Evolutionary conservation across 2,888 invertebrate species (phyloP).

Genomic region (Drosophila recens): DNA sequence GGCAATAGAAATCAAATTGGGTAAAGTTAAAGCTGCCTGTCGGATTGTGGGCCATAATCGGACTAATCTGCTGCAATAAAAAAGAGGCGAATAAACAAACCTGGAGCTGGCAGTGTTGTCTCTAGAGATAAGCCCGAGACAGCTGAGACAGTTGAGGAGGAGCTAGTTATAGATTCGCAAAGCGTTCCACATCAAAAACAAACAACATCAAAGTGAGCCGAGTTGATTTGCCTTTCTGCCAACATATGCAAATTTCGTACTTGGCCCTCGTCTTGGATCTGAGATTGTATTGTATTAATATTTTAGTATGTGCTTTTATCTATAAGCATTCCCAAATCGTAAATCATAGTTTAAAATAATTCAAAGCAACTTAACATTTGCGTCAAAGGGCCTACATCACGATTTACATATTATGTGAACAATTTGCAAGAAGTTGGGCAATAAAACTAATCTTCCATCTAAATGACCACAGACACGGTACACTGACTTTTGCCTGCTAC

Average conservation of each 20-base stretch:
- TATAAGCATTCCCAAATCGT: constrained; percentile 17
- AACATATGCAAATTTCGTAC: constrained; percentile 56
- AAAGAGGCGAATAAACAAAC: constrained; percentile 12
- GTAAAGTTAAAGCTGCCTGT: constrained; percentile 28
- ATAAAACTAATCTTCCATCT: constrained; percentile 80
- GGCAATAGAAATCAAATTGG: constrained; percentile 56
- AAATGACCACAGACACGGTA: constrained; percentile 72
- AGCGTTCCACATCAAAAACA: constrained; percentile 56
- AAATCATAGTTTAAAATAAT: constrained; percentile 62
- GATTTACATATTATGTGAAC: constrained; percentile 78
- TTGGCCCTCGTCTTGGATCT: not conserved
- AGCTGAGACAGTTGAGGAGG: constrained; percentile 11
- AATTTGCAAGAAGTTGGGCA: constrained; percentile 75
- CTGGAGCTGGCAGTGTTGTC: constrained; percentile 17
- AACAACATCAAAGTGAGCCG: constrained; percentile 58
- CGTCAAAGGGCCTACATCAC: constrained; percentile 56
- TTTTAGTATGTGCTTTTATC: constrained; percentile 3
- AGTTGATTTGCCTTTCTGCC: constrained; percentile 40
- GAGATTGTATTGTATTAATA: constrained; percentile 27
- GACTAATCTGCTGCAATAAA: constrained; percentile 44
- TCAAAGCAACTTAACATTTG: constrained; percentile 24
- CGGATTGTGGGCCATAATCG: constrained; percentile 31
- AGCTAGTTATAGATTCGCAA: constrained; percentile 48
- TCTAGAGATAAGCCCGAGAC: constrained; percentile 34
- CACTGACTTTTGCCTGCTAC: constrained; percentile 62